Evolutionary conservation across 2,113 vertebrate species (phyloP).

Genomic region (Elachura formosa): DNA sequence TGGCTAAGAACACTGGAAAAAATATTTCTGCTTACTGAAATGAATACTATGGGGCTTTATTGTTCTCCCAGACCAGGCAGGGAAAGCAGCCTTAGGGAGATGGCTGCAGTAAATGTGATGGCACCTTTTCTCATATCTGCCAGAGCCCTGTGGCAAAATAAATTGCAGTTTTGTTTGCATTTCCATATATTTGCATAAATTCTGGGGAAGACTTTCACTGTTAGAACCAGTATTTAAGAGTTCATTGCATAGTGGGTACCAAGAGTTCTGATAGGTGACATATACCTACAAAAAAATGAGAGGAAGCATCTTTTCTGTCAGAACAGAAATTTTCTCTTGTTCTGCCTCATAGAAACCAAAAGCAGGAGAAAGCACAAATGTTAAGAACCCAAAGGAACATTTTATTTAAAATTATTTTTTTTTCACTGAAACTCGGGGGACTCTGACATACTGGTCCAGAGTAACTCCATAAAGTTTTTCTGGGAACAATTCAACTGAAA

Average conservation of each 20-base stretch:
- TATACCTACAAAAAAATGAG: not conserved
- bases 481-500: not conserved
- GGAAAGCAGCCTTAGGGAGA: not conserved
- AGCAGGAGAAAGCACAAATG: not conserved
- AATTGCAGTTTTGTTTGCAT: not conserved
- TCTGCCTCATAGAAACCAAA: not conserved
- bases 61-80: constrained; percentile 4
- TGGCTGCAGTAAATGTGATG: not conserved
- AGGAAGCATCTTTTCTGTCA: not conserved
- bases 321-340: not conserved
- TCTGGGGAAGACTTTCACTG: not conserved
- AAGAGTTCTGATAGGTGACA: not conserved
- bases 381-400: not conserved
- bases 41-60: not conserved
- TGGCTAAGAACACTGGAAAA: constrained; percentile 21
- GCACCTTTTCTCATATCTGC: not conserved
- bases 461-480: not conserved
- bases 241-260: not conserved
- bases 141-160: not conserved
- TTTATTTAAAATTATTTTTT: not conserved
- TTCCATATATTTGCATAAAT: not conserved
- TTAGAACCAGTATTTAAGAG: not conserved
- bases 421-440: not conserved
- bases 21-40: constrained; percentile 22
- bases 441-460: not conserved